A percentile compares a stretch with the other conserved stretches of the same genome.
These are phyloP conservation scores for Drosophila conformis DNA, from an alignment of 2,888 invertebrate genomes.

Conservation along the genomic window DNA sequence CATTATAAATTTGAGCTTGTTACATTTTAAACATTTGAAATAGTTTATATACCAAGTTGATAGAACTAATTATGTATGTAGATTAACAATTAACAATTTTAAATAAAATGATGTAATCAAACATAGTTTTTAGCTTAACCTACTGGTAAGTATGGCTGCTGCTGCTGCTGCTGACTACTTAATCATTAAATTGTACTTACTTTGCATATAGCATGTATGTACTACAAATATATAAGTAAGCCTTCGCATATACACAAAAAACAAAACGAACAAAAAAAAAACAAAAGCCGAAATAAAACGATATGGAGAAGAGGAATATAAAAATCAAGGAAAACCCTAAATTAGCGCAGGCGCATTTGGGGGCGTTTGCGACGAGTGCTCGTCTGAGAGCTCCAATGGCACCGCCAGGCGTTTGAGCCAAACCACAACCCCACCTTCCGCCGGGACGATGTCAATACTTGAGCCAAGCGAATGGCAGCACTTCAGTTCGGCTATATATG, in stretches of 20 bases:
- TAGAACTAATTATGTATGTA: neutral
- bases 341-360: conserved; percentile 70
- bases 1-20: neutral
- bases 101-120: neutral
- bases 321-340: conserved; percentile 65
- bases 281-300: conserved; percentile 1
- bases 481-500: conserved; percentile 51
- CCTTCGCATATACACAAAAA: conserved; percentile 34
- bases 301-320: conserved; percentile 17
- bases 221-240: conserved; percentile 15
- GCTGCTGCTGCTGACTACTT: neutral
- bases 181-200: neutral
- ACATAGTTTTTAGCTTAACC: neutral
- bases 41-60: no score
- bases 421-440: conserved; percentile 17
- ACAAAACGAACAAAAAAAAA: conserved; percentile 13
- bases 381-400: conserved; percentile 68
- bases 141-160: no score
- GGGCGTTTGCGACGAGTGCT: conserved; percentile 28
- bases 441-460: conserved; percentile 61
- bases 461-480: conserved; percentile 77
- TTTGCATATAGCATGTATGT: conserved; percentile 2
- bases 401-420: conserved; percentile 58
- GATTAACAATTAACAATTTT: neutral
- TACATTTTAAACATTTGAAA: neutral